phyloP scores from a whole-genome alignment of 2,888 invertebrate species.

The Muschampia plurimacula region DNA sequence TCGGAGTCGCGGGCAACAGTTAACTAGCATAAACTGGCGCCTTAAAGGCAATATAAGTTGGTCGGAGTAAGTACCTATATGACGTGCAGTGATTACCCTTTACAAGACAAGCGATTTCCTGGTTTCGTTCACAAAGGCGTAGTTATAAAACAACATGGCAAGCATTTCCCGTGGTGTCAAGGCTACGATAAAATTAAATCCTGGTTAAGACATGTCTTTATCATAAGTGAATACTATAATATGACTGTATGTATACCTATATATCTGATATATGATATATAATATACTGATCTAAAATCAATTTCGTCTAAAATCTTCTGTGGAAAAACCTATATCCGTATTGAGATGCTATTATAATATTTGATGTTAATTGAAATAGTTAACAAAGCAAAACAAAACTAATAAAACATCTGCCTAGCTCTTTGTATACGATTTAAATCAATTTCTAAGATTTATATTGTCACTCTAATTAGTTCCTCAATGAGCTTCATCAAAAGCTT shows the following conservation, averaged over 20 bases:
- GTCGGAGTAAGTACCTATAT: not conserved
- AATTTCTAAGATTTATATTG: not conserved
- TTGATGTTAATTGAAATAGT: not conserved
- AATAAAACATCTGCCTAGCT: not conserved
- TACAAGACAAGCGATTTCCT: not conserved
- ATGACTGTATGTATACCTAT: not conserved
- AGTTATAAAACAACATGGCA: not conserved
- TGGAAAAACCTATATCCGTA: no score
- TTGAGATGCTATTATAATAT: not conserved
- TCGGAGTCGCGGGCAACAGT: no score
- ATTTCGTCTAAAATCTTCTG: no score
- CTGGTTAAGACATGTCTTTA: not conserved
- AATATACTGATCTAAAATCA: no score
- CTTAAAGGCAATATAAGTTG: not conserved
- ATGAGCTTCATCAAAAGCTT: not conserved
- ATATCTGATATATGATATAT: no score
- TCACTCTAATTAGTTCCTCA: not conserved
- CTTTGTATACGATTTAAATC: not conserved
- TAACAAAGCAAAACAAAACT: not conserved
- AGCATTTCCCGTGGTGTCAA: slow-evolving; percentile 5
- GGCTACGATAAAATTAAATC: not conserved
- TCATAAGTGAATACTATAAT: not conserved
- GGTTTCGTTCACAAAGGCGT: not conserved
- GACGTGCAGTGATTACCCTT: slow-evolving; percentile 7
- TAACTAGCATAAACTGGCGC: not conserved